These are phyloP conservation scores for Noctuana brunneofusca DNA, from an alignment of 2,888 invertebrate genomes.

Conservation along the genomic window DNA sequence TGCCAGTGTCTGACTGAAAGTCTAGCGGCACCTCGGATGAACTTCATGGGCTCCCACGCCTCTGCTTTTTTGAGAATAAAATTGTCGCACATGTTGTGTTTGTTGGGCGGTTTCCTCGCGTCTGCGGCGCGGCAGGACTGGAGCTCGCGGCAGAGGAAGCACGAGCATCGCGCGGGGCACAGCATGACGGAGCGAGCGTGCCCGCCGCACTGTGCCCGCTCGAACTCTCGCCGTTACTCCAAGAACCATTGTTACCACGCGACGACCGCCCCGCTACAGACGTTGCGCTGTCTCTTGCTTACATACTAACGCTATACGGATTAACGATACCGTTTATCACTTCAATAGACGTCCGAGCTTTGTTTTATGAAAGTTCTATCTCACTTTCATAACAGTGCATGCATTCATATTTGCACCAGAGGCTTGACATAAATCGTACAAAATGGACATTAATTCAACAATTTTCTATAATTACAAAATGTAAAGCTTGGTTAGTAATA, in stretches of 20 bases:
- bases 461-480: neutral
- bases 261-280: slow-evolving; percentile 47
- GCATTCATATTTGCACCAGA: slow-evolving; percentile 7
- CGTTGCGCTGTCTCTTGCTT: slow-evolving; percentile 41
- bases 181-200: slow-evolving; percentile 82
- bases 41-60: slow-evolving; percentile 78
- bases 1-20: slow-evolving; percentile 82
- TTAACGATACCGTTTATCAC: slow-evolving; percentile 64
- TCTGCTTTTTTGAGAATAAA: slow-evolving; percentile 82
- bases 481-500: neutral
- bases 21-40: slow-evolving; percentile 74
- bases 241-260: slow-evolving; percentile 58
- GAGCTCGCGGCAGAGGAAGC: slow-evolving; percentile 89
- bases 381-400: slow-evolving; percentile 12
- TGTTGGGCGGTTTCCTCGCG: slow-evolving; percentile 69
- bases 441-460: neutral
- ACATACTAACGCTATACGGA: slow-evolving; percentile 63
- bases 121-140: slow-evolving; percentile 84
- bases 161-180: slow-evolving; percentile 88
- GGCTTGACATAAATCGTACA: neutral
- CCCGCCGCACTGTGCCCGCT: slow-evolving; percentile 66
- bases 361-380: slow-evolving; percentile 38
- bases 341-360: slow-evolving; percentile 46
- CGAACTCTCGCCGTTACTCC: slow-evolving; percentile 54
- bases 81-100: slow-evolving; percentile 73